Evolutionary conservation across 2,797 vertebrate species (phyloP).

Genomic region (Poecilia wingei): DNA sequence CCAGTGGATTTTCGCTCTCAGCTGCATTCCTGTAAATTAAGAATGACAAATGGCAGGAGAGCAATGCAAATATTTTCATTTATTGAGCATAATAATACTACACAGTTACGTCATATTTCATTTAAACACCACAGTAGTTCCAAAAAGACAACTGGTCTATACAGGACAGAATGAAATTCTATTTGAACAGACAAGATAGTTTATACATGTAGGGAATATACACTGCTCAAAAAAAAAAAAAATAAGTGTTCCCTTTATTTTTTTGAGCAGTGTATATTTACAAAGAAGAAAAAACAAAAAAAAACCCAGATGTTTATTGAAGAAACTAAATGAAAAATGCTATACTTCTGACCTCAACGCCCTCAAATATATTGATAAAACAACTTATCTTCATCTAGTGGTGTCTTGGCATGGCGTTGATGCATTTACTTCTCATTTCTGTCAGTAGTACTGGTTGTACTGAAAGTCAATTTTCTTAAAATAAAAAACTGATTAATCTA

Average conservation of each 20-base stretch:
- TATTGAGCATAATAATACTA: background rate
- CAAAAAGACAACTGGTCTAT: background rate
- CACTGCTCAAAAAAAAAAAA: background rate
- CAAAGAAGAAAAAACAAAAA: too few species aligned
- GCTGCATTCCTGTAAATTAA: background rate
- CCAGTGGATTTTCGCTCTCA: background rate
- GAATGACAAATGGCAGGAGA: constrained; percentile 5
- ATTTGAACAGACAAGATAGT: background rate
- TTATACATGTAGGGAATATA: background rate
- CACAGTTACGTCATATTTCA: constrained; percentile 8
- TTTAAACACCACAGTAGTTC: background rate
- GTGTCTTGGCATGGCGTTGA: background rate
- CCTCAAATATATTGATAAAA: background rate
- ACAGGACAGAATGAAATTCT: background rate
- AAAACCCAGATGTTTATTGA: background rate
- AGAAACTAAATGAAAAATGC: background rate
- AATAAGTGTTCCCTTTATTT: too few species aligned
- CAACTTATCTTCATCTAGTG: background rate
- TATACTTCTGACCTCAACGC: background rate
- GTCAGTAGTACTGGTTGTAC: background rate
- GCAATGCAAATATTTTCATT: constrained; percentile 22
- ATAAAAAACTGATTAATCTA: background rate
- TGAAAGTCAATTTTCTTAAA: background rate
- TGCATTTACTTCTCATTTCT: background rate
- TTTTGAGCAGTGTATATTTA: too few species aligned